A percentile compares a stretch with the other conserved stretches of the same genome.
Conservation (phyloP, 2,797 vertebrate genomes). For the Tokudaia muenninki region DNA sequence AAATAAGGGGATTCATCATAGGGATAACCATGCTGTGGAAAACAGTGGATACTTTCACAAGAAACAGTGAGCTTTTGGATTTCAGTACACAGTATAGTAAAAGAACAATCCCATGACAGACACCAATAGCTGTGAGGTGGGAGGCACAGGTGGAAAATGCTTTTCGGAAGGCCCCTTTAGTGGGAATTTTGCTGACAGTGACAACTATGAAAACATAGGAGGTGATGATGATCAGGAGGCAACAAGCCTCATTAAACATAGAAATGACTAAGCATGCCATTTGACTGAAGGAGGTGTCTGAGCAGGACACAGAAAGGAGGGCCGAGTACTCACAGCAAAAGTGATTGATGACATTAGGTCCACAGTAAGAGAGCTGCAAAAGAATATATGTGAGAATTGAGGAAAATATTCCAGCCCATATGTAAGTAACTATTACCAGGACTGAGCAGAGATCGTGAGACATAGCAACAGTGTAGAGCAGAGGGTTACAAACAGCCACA, state of each 20-base stretch:
- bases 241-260: slow-evolving; percentile 47
- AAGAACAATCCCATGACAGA: slow-evolving; percentile 9
- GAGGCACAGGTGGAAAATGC: slow-evolving; percentile 59
- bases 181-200: slow-evolving; percentile 66
- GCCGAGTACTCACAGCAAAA: slow-evolving; percentile 75
- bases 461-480: slow-evolving; percentile 60
- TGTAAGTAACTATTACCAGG: background rate
- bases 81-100: slow-evolving; percentile 69
- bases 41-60: slow-evolving; percentile 57
- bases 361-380: slow-evolving; percentile 44
- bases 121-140: background rate
- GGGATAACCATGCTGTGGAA: slow-evolving; percentile 52
- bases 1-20: slow-evolving; percentile 73
- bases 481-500: slow-evolving; percentile 53
- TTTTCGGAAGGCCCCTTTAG: slow-evolving; percentile 40
- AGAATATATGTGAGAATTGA: slow-evolving; percentile 43
- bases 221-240: slow-evolving; percentile 50
- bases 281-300: slow-evolving; percentile 56
- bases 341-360: slow-evolving; percentile 62
- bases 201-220: slow-evolving; percentile 69
- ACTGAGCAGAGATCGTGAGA: slow-evolving; percentile 34
- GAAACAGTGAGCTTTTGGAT: slow-evolving; percentile 57
- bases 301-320: slow-evolving; percentile 62
- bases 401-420: slow-evolving; percentile 15
- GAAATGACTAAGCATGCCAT: slow-evolving; percentile 57